These are phyloP conservation scores for Aphis gossypii DNA, from an alignment of 1,140 invertebrate genomes.

Conservation along the genomic window DNA sequence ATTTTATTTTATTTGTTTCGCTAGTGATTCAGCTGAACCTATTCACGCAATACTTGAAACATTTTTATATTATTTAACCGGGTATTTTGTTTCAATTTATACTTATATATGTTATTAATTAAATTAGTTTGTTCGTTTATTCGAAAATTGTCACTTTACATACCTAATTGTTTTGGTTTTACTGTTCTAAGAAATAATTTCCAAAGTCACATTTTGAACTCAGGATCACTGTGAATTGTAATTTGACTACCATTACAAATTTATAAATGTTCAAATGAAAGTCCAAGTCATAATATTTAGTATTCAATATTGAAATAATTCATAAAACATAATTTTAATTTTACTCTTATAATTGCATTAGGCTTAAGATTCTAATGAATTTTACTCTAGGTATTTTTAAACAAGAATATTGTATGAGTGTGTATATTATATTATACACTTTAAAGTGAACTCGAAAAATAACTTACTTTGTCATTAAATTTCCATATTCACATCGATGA, in stretches of 20 bases:
- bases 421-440: not conserved
- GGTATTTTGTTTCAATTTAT: not conserved
- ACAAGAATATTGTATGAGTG: not conserved
- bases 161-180: not conserved
- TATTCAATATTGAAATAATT: not conserved
- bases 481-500: not conserved
- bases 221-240: not conserved
- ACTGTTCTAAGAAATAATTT: not conserved
- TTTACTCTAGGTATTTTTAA: not conserved
- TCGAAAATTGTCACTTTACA: not conserved
- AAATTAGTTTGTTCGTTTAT: not conserved
- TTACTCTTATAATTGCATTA: not conserved
- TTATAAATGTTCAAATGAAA: not conserved
- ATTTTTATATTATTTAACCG: slow-evolving; percentile 1
- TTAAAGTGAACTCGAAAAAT: not conserved
- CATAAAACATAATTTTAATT: not conserved
- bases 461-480: not conserved
- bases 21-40: not conserved
- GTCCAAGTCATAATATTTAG: not conserved
- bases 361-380: not conserved
- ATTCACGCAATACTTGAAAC: not conserved
- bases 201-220: not conserved
- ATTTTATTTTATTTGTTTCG: not conserved
- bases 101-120: not conserved
- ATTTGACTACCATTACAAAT: not conserved